Evolutionary conservation across 2,888 invertebrate genomes (phyloP).

Genomic region (Blomia tropicalis): DNA sequence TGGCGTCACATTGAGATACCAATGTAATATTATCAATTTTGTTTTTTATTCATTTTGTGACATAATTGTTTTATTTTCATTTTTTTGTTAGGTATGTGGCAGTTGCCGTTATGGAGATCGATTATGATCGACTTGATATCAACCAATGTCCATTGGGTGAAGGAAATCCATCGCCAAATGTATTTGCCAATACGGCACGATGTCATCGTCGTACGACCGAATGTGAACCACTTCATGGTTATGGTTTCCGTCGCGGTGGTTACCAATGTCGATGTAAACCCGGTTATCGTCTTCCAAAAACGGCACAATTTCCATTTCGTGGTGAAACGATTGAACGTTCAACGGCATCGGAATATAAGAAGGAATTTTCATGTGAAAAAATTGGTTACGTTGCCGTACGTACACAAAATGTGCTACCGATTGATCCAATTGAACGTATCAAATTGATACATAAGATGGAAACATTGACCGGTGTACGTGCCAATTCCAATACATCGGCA

Average conservation of each 20-base stretch:
- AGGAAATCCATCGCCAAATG: conserved; percentile 73
- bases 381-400: conserved; percentile 58
- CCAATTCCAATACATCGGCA: conserved; percentile 25
- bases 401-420: conserved; percentile 30
- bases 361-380: conserved; percentile 64
- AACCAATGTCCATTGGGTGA: conserved; percentile 82
- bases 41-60: not conserved
- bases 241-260: conserved; percentile 85
- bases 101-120: conserved; percentile 79
- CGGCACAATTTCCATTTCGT: conserved; percentile 71
- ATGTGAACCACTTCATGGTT: conserved; percentile 91
- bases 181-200: conserved; percentile 69
- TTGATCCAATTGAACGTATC: conserved; percentile 26
- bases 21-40: conserved; percentile 43
- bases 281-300: conserved; percentile 65
- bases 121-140: conserved; percentile 87
- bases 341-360: conserved; percentile 74
- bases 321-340: conserved; percentile 87
- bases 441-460: conserved; percentile 22
- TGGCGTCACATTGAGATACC: conserved; percentile 85
- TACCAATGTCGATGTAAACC: conserved; percentile 86
- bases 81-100: conserved; percentile 57
- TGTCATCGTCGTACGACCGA: conserved; percentile 81
- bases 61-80: not conserved
- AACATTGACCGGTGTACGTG: conserved; percentile 25